Conservation (phyloP, 2,888 invertebrate genomes). For the Acronicta leporina region DNA sequence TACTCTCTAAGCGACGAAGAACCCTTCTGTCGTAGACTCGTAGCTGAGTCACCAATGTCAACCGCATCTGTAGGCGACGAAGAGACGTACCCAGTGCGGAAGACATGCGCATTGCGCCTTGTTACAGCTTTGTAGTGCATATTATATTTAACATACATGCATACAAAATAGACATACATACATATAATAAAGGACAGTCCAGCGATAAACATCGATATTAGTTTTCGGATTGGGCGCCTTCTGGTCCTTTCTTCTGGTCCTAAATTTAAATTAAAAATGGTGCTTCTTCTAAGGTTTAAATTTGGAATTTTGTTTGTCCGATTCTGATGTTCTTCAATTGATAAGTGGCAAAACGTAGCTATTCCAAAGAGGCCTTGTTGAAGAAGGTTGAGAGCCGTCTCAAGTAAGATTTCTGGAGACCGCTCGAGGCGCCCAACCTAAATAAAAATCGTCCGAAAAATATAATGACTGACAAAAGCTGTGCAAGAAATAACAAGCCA, state of each 20-base stretch:
- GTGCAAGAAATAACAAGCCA: not conserved
- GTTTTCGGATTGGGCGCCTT: constrained; percentile 6
- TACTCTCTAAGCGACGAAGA: not conserved
- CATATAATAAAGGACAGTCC: constrained; percentile 1
- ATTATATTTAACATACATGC: constrained; percentile 13
- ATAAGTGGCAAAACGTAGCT: not conserved
- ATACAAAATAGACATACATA: constrained; percentile 4
- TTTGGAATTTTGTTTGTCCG: not conserved
- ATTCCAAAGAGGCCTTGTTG: not conserved
- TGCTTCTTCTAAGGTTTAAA: not conserved
- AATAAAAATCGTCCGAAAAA: not conserved
- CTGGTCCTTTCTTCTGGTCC: not conserved
- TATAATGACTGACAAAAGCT: constrained; percentile 1
- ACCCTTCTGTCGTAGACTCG: not conserved
- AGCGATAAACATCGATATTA: not conserved
- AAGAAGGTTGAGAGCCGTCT: not conserved
- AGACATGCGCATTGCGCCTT: too few species aligned
- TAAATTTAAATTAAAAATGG: not conserved
- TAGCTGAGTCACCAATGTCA: not conserved
- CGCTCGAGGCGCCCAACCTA: constrained; percentile 12
- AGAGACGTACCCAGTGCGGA: not conserved
- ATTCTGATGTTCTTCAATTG: not conserved
- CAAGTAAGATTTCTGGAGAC: not conserved
- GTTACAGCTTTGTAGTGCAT: not conserved
- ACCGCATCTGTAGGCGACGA: not conserved